Evolutionary conservation across 2,113 vertebrate genomes (phyloP).

Genomic region (Hirundichthys speculiger): DNA sequence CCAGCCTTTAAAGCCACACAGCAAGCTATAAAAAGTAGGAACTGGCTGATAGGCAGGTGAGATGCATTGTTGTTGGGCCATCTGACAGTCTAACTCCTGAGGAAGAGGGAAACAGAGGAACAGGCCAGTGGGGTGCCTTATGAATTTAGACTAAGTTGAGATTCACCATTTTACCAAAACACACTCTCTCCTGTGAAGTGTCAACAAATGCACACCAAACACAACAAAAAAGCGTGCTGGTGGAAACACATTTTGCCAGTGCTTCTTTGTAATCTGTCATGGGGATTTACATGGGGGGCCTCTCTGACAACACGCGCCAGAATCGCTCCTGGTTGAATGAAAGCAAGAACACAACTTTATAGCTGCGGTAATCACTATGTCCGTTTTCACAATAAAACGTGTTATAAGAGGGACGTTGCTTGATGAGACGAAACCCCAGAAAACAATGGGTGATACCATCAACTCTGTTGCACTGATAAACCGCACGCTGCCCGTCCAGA

Average conservation of each 20-base stretch:
- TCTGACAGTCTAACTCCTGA: slow-evolving; percentile 73
- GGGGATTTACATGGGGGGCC: slow-evolving; percentile 35
- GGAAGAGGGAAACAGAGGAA: slow-evolving; percentile 69
- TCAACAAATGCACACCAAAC: slow-evolving; percentile 69
- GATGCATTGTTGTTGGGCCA: slow-evolving; percentile 76
- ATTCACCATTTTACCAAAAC: slow-evolving; percentile 68
- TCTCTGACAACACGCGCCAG: slow-evolving; percentile 43
- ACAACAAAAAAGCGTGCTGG: slow-evolving; percentile 40
- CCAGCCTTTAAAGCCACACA: slow-evolving; percentile 72
- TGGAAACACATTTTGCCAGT: slow-evolving; percentile 43
- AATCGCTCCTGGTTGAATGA: slow-evolving; percentile 38
- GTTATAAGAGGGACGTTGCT: background rate
- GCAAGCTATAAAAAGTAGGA: slow-evolving; percentile 71
- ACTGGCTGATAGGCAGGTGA: slow-evolving; percentile 66
- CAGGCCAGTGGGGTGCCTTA: slow-evolving; percentile 71
- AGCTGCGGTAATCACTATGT: background rate
- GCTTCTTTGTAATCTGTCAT: slow-evolving; percentile 54
- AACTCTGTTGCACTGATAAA: too few species aligned
- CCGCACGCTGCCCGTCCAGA: too few species aligned
- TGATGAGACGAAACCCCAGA: too few species aligned
- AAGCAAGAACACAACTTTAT: slow-evolving; percentile 30
- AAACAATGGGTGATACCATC: too few species aligned
- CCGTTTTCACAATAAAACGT: background rate
- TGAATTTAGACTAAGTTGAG: slow-evolving; percentile 81
- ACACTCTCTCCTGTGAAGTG: slow-evolving; percentile 68